Conservation (phyloP, 92 coral and sea anemone genomes). For the Pocillopora grandis region DNA sequence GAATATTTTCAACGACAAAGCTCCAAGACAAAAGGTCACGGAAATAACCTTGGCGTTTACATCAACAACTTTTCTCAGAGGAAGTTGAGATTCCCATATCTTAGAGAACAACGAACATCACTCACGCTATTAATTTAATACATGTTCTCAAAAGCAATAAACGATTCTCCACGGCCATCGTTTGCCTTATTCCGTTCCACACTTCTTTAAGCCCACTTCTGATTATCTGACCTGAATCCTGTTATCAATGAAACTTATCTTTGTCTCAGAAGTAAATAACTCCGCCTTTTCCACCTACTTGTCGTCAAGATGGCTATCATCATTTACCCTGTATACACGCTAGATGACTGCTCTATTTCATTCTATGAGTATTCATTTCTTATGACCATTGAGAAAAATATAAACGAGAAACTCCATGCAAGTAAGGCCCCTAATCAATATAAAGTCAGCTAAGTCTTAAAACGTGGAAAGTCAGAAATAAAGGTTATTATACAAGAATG, state of each 20-base stretch:
- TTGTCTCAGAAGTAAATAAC: constrained; percentile 36
- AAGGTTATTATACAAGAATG: not conserved
- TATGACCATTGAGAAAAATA: constrained; percentile 6
- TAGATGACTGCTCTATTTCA: constrained; percentile 6
- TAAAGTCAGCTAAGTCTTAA: not conserved
- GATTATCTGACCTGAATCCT: constrained; percentile 43
- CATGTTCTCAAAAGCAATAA: constrained; percentile 17
- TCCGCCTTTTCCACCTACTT: constrained; percentile 51
- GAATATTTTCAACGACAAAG: not conserved
- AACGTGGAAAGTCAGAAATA: constrained; percentile 1
- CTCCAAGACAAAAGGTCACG: constrained; percentile 13
- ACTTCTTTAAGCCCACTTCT: constrained; percentile 47
- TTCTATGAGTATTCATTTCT: constrained; percentile 22
- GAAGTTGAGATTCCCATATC: not conserved
- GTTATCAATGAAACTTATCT: constrained; percentile 48
- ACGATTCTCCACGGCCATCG: constrained; percentile 38
- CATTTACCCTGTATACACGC: constrained; percentile 19
- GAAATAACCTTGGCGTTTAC: constrained; percentile 10
- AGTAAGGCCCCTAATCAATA: not conserved
- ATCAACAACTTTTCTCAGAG: not conserved
- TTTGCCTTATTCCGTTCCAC: constrained; percentile 30
- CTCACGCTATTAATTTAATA: constrained; percentile 19
- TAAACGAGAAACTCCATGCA: constrained; percentile 7
- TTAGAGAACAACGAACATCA: not conserved
- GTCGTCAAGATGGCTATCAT: constrained; percentile 57